Conservation (phyloP, 2,113 vertebrate species). For the Catharus fuscescens region DNA sequence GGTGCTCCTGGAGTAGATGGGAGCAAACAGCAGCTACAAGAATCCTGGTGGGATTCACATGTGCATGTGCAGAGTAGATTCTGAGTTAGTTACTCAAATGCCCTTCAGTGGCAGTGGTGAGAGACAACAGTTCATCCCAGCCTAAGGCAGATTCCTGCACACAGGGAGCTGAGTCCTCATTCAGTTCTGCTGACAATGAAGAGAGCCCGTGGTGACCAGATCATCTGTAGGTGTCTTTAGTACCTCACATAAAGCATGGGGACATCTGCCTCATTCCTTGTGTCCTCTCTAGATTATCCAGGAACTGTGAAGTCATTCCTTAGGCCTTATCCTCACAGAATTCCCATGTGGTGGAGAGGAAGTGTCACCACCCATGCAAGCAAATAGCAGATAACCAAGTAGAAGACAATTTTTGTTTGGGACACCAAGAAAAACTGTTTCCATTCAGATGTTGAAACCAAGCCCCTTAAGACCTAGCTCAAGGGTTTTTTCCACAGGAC, state of each 20-base stretch:
- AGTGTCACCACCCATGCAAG: neutral
- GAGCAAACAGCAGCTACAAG: neutral
- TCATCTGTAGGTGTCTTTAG: neutral
- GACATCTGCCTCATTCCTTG: neutral
- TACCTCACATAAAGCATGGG: neutral
- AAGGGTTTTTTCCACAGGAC: neutral
- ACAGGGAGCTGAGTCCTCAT: neutral
- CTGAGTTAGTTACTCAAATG: neutral
- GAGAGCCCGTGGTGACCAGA: neutral
- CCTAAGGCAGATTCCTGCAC: neutral
- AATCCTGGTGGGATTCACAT: neutral
- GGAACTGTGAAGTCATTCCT: neutral
- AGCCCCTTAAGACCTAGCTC: neutral
- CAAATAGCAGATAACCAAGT: neutral
- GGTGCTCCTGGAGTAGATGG: neutral
- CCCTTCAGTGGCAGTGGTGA: neutral
- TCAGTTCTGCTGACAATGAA: neutral
- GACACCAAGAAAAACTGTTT: neutral
- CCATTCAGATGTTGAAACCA: neutral
- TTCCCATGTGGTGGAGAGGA: neutral
- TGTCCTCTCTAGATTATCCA: neutral
- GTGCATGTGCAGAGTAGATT: neutral
- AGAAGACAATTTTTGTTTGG: neutral
- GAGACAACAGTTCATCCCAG: neutral
- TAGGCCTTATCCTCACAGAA: neutral